Evolutionary conservation across 92 coral and sea anemone genomes (phyloP).

Genomic region (Zoanthus sansibaricus): DNA sequence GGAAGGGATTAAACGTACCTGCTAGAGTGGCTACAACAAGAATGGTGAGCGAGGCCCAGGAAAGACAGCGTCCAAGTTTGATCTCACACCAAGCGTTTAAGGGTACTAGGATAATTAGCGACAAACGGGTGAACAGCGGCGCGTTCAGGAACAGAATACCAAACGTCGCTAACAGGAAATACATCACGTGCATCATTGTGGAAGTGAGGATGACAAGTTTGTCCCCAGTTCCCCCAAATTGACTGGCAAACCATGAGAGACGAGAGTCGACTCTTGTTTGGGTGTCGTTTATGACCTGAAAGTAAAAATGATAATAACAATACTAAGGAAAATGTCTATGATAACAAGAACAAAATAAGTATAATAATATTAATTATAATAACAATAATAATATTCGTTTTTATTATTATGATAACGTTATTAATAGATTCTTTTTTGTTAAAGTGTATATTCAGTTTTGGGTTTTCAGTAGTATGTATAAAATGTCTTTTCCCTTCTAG

Average conservation of each 20-base stretch:
- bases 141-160: constrained; percentile 94
- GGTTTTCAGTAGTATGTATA: too few relatives aligned
- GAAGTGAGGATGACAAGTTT: constrained; percentile 76
- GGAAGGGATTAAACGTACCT: constrained; percentile 53
- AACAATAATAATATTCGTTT: too few relatives aligned
- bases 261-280: constrained; percentile 82
- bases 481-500: too few relatives aligned
- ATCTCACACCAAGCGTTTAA: constrained; percentile 91
- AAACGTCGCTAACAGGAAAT: constrained; percentile 85
- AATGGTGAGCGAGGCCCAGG: constrained; percentile 76
- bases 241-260: constrained; percentile 84
- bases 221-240: constrained; percentile 98
- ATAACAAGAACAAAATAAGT: too few relatives aligned
- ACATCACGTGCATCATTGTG: constrained; percentile 79
- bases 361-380: too few relatives aligned
- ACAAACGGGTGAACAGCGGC: constrained; percentile 87
- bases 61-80: constrained; percentile 73
- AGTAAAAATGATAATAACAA: background rate
- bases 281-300: constrained; percentile 83
- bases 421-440: too few relatives aligned
- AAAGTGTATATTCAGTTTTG: too few relatives aligned
- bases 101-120: constrained; percentile 81
- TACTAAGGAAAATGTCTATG: too few relatives aligned
- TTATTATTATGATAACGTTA: too few relatives aligned
- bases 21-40: constrained; percentile 71